Conservation (phyloP, 1,140 invertebrate genomes). For the Lordiphosa mommai region DNA sequence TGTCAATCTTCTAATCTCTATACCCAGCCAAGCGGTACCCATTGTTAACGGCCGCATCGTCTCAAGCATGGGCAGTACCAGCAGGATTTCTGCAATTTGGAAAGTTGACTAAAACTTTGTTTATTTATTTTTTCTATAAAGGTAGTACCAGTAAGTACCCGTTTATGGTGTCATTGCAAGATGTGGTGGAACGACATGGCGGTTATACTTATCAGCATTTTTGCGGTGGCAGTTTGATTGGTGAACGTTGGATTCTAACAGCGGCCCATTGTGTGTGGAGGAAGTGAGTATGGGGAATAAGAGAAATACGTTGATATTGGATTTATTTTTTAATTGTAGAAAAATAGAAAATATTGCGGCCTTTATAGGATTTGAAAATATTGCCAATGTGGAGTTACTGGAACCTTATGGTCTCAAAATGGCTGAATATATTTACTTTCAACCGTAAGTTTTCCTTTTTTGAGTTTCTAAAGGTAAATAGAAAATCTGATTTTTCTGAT, state of each 20-base stretch:
- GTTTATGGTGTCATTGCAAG: slow-evolving; percentile 69
- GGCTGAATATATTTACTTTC: slow-evolving; percentile 69
- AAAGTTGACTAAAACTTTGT: slow-evolving; percentile 5
- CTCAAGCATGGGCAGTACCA: slow-evolving; percentile 54
- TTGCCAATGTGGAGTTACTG: slow-evolving; percentile 37
- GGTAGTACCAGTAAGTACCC: slow-evolving; percentile 46
- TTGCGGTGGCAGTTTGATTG: slow-evolving; percentile 66
- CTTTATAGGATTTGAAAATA: slow-evolving; percentile 63
- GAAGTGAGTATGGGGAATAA: slow-evolving; percentile 33
- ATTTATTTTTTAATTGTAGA: slow-evolving; percentile 21
- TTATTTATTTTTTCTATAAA: slow-evolving; percentile 14
- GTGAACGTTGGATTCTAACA: slow-evolving; percentile 60
- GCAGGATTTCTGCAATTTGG: neutral
- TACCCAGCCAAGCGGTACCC: slow-evolving; percentile 24
- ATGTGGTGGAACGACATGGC: slow-evolving; percentile 13
- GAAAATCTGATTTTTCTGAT: neutral
- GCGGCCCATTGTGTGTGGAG: slow-evolving; percentile 69
- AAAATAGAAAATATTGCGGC: slow-evolving; percentile 47
- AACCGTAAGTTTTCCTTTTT: slow-evolving; percentile 51
- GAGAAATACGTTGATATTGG: neutral
- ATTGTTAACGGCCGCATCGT: slow-evolving; percentile 59
- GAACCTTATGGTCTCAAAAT: slow-evolving; percentile 50
- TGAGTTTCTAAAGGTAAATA: slow-evolving; percentile 22
- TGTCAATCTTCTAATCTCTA: neutral
- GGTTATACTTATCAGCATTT: slow-evolving; percentile 48